Percentiles rank a stretch among this genome's conserved stretches.
These are phyloP conservation scores for Eudyptes chrysolophus DNA, from an alignment of 2,113 vertebrate species.

Conservation along the genomic window DNA sequence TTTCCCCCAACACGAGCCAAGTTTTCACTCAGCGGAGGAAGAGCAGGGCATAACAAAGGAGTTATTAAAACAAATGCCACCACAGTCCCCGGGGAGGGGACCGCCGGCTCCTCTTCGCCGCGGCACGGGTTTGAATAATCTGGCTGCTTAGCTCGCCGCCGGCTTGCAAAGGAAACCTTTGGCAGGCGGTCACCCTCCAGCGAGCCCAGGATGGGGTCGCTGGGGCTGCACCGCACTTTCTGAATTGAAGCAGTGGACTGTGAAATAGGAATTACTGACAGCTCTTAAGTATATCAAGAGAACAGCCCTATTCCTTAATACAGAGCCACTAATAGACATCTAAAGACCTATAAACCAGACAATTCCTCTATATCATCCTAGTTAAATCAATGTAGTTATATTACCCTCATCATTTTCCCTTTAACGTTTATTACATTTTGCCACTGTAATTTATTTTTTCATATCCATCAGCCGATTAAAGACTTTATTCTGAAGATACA, in stretches of 20 bases:
- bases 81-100: neutral
- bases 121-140: slow-evolving; percentile 15
- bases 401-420: slow-evolving; percentile 87
- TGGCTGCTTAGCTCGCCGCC: neutral
- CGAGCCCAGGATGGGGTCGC: slow-evolving; percentile 73
- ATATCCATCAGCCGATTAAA: slow-evolving; percentile 83
- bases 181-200: slow-evolving; percentile 72
- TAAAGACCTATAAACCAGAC: slow-evolving; percentile 86
- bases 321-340: slow-evolving; percentile 84
- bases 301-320: slow-evolving; percentile 81
- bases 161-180: slow-evolving; percentile 7
- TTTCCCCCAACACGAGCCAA: neutral
- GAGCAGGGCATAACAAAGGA: neutral
- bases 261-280: slow-evolving; percentile 87
- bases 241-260: slow-evolving; percentile 79
- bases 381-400: slow-evolving; percentile 89
- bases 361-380: slow-evolving; percentile 85
- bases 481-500: slow-evolving; percentile 81
- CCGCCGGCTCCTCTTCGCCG: neutral
- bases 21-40: neutral
- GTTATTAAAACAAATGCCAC: slow-evolving; percentile 51
- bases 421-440: slow-evolving; percentile 87
- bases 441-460: slow-evolving; percentile 84
- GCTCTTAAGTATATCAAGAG: slow-evolving; percentile 82
- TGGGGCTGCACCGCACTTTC: slow-evolving; percentile 66